Percentiles rank a stretch among this genome's conserved stretches.
Evolutionary conservation across 2,113 vertebrate genomes (phyloP).

Genomic region (Brienomyrus longianalis): DNA sequence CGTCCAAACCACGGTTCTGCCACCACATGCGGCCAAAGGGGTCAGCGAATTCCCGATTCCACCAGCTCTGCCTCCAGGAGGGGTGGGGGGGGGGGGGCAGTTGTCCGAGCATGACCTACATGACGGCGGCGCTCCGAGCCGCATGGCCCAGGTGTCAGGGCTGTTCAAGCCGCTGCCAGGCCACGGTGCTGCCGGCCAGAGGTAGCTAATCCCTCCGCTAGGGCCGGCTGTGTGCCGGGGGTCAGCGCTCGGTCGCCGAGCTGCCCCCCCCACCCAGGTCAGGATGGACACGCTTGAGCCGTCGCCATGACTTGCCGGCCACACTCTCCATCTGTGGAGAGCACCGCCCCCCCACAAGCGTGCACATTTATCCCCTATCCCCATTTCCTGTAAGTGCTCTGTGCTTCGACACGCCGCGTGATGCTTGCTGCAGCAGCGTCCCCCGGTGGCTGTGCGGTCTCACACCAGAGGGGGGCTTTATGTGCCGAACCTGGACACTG

Average conservation of each 20-base stretch:
- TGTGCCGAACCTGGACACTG: not conserved
- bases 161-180: not conserved
- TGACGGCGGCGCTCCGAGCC: not conserved
- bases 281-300: not conserved
- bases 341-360: not conserved
- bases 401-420: not conserved
- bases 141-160: not conserved
- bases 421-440: not conserved
- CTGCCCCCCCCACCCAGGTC: not conserved
- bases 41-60: not conserved
- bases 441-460: not conserved
- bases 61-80: not conserved
- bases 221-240: not conserved
- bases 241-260: not conserved
- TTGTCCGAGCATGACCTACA: not conserved
- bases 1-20: constrained; percentile 44
- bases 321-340: not conserved
- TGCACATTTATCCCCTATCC: not conserved
- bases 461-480: not conserved
- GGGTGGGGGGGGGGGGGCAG: not conserved
- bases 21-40: constrained; percentile 21
- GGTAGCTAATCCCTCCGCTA: not conserved
- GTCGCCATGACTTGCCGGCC: not conserved
- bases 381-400: not conserved
- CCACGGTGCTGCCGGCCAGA: not conserved